Evolutionary conservation across 2,797 vertebrate species (phyloP).

Genomic region (Darevskia mixta): DNA sequence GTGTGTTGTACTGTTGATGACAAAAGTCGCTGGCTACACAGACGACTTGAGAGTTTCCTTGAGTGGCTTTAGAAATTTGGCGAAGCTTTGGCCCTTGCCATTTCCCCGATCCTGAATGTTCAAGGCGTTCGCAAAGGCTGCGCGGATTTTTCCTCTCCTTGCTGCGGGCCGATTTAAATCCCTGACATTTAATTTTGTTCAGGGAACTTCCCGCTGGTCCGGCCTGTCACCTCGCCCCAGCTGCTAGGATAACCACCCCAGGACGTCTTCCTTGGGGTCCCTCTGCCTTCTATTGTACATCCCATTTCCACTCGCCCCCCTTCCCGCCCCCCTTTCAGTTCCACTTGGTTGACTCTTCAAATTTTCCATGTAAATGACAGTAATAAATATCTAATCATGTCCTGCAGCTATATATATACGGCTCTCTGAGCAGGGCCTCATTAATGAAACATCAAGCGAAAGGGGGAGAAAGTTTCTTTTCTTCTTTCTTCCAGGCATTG

Average conservation of each 20-base stretch:
- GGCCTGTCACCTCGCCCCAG: neutral
- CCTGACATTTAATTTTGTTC: neutral
- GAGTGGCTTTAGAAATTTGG: neutral
- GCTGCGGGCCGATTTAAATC: neutral
- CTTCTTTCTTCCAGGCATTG: neutral
- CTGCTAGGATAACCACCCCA: neutral
- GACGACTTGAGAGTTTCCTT: neutral
- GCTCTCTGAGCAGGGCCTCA: conserved; percentile 67
- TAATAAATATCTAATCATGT: conserved; percentile 98
- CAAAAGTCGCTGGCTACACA: neutral
- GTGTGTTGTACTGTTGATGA: neutral
- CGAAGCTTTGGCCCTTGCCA: too few species aligned
- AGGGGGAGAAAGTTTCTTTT: neutral
- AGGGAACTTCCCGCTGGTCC: neutral
- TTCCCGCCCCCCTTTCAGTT: conserved; percentile 66
- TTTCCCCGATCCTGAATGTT: neutral
- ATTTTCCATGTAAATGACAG: conserved; percentile 86
- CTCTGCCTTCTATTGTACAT: neutral
- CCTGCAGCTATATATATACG: conserved; percentile 81
- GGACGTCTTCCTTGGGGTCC: neutral
- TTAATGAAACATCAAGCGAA: conserved; percentile 70
- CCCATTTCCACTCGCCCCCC: neutral
- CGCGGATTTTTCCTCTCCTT: too few species aligned
- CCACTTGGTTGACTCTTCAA: conserved; percentile 83
- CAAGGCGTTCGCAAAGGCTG: neutral